Evolutionary conservation across 2,888 invertebrate species (phyloP), one percentile per base, ranked within the genome.

Genomic region (Conops quadrifasciatus): DNA sequence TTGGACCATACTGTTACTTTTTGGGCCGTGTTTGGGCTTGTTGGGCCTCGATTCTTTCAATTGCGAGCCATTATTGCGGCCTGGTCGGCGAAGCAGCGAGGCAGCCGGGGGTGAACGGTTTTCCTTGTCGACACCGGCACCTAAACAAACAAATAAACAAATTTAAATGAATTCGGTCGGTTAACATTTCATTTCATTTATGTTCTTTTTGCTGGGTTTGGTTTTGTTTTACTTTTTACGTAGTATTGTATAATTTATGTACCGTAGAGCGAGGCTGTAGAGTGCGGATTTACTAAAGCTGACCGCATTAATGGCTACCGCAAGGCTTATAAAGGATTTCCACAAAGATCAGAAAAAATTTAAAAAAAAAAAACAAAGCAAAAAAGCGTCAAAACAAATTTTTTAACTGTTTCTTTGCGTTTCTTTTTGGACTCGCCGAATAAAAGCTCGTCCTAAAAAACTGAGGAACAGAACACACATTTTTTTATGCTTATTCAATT

Each of bases 111-210:
- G 16, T 51, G 66, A 53, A 15, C n/a, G 21, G 47, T 71, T 73
- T 73, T 75, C 73, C 74, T 74, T 73, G 73, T 73, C 73, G 74
- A 72, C 73, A 69, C 67, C 63, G 58, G 45, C 66, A 51, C 67
- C 58, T 30, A 47, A 56, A 65, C 56, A 58, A 59, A 45, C 65
- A 59, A 36, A 65, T 51, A 63, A 71, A 64, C 67, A 67, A 67
- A 67, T 67, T 67, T 67, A 49, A 67, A 67, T 67, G 67, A 67
- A 67, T 67, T 67, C 59, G 43, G 24, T 15, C 19, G 26, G 24
- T 49, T 21, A 62, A 43, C 19, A 21, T 24, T 28, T 26, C 36
- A 26, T 36, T 36, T 36, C 36, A 36, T 9, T 36, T 4, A 7
- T 36, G 36, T 36, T 36, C 5, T 36, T 36, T 4, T 4, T 36